Percentiles rank a stretch among this genome's conserved stretches.
Conservation (phyloP, 1,140 invertebrate genomes). For the Brachionus sp. region DNA sequence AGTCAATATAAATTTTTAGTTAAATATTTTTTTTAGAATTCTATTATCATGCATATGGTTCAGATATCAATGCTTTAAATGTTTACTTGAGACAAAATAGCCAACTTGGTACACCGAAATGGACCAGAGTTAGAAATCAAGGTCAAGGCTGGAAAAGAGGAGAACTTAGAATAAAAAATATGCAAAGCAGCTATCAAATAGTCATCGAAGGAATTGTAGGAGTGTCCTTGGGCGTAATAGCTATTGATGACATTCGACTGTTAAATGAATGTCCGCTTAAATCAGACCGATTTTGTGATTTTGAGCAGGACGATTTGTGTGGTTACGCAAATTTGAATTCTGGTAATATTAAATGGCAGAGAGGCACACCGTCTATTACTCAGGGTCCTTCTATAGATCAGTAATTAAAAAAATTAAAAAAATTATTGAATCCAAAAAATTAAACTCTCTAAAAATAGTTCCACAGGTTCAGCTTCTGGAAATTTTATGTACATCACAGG, state of each 20-base stretch:
- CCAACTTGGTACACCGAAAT: constrained; percentile 46
- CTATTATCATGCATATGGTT: constrained; percentile 49
- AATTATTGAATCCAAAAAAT: not conserved
- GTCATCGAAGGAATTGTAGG: constrained; percentile 48
- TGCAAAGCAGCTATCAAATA: constrained; percentile 45
- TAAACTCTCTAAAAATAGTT: not conserved
- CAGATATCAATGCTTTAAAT: constrained; percentile 47
- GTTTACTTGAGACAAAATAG: constrained; percentile 47
- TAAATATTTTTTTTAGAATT: constrained; percentile 45
- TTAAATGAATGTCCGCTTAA: constrained; percentile 11
- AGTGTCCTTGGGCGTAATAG: constrained; percentile 12
- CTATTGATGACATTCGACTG: constrained; percentile 32
- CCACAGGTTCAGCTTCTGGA: constrained; percentile 1
- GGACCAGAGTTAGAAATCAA: constrained; percentile 50
- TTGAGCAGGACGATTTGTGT: constrained; percentile 20
- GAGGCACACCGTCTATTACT: not conserved
- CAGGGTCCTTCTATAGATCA: not conserved
- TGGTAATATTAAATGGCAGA: not conserved
- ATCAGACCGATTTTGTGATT: constrained; percentile 18
- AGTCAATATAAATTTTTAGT: not conserved
- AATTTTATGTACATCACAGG: constrained; percentile 20
- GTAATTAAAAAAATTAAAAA: not conserved
- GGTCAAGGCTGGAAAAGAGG: constrained; percentile 53
- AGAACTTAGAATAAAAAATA: constrained; percentile 47
- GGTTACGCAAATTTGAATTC: not conserved